Conservation (phyloP, 2,797 vertebrate genomes). For the Megaceryle alcyon region DNA sequence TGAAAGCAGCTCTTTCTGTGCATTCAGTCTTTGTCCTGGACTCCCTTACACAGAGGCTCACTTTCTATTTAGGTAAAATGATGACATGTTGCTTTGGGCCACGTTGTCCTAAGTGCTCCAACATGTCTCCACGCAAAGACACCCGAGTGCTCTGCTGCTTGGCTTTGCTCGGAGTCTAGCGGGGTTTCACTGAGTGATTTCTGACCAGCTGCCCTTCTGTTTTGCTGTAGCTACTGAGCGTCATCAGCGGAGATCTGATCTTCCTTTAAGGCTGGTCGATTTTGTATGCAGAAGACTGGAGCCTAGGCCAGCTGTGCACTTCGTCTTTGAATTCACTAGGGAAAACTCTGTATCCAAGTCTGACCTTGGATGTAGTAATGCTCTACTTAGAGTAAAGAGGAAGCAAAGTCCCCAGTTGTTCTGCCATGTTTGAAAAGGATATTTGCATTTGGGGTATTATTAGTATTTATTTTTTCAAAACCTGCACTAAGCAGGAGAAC, state of each 20-base stretch:
- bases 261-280: background rate
- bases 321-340: background rate
- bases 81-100: fast-evolving
- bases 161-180: fast-evolving
- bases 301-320: background rate
- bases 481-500: background rate
- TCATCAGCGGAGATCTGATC: background rate
- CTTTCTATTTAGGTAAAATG: fast-evolving
- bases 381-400: background rate
- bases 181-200: background rate
- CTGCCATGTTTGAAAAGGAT: background rate
- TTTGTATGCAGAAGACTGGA: background rate
- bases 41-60: background rate
- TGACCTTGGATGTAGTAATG: fast-evolving
- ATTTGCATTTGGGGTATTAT: background rate
- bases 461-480: background rate
- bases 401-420: background rate
- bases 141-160: background rate
- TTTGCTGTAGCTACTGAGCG: background rate
- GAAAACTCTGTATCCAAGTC: background rate
- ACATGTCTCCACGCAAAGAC: background rate
- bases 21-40: background rate
- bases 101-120: fast-evolving
- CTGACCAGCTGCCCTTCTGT: background rate
- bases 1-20: background rate